These are phyloP conservation scores for Phyllotreta cruciferae DNA, from an alignment of 2,888 invertebrate species.

Conservation along the genomic window DNA sequence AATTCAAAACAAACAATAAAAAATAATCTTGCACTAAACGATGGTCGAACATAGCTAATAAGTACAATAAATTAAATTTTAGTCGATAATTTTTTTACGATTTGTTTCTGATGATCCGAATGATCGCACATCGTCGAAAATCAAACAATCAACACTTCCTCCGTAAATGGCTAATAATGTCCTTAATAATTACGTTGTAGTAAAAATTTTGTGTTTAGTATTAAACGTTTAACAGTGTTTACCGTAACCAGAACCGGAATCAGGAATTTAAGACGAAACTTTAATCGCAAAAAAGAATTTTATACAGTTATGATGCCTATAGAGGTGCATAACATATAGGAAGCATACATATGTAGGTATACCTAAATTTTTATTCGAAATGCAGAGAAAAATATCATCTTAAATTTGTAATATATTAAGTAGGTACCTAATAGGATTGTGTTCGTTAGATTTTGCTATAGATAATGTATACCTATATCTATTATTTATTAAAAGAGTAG, in stretches of 20 bases:
- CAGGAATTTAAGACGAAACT: neutral
- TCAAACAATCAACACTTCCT: slow-evolving; percentile 8
- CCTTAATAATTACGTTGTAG: slow-evolving; percentile 48
- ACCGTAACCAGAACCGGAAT: neutral
- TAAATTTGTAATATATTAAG: too few species aligned
- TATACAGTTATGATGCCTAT: too few species aligned
- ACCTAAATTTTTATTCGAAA: too few species aligned
- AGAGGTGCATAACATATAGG: too few species aligned
- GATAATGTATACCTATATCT: too few species aligned
- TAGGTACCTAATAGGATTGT: too few species aligned
- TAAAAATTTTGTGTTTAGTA: slow-evolving; percentile 48
- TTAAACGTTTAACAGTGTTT: neutral
- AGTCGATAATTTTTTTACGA: slow-evolving; percentile 40
- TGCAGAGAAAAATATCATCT: too few species aligned
- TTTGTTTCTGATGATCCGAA: slow-evolving; percentile 46
- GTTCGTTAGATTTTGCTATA: too few species aligned
- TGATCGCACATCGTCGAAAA: slow-evolving; percentile 30
- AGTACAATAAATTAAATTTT: slow-evolving; percentile 28
- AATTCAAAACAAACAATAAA: slow-evolving; percentile 15
- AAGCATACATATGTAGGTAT: too few species aligned
- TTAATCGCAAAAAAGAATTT: too few species aligned
- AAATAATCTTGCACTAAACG: slow-evolving; percentile 6
- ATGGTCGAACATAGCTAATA: slow-evolving; percentile 8
- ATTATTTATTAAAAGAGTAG: too few species aligned
- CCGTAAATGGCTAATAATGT: slow-evolving; percentile 46